Evolutionary conservation across 2,888 invertebrate genomes (phyloP).

Genomic region (Diadegma fenestrale): DNA sequence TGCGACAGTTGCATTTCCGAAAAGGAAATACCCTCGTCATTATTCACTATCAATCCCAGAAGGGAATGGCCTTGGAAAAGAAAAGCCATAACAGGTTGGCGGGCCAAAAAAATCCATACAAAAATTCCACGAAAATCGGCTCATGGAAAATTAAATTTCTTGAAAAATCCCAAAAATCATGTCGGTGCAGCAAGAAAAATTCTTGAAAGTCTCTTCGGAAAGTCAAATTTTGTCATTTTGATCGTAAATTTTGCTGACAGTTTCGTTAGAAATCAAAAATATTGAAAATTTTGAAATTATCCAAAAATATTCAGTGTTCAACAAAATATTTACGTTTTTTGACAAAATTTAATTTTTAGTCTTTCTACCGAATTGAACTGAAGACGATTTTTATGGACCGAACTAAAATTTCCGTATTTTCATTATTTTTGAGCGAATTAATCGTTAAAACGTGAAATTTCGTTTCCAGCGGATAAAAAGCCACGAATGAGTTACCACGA

Average conservation of each 20-base stretch:
- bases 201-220: too few species aligned
- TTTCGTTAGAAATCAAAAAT: too few species aligned
- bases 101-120: background rate
- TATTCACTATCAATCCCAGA: constrained; percentile 82
- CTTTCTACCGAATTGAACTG: too few species aligned
- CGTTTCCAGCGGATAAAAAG: constrained; percentile 74
- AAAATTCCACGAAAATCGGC: too few species aligned
- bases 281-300: too few species aligned
- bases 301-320: too few species aligned
- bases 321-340: too few species aligned
- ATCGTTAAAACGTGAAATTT: constrained; percentile 3
- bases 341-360: too few species aligned
- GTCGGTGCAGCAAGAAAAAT: background rate
- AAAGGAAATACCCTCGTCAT: constrained; percentile 77
- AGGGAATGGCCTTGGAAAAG: constrained; percentile 86
- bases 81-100: constrained; percentile 65
- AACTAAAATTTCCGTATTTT: background rate
- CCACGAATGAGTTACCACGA: constrained; percentile 85
- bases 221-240: too few species aligned
- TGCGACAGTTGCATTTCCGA: constrained; percentile 69
- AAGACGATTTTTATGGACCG: too few species aligned
- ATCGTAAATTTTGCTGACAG: too few species aligned
- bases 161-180: background rate
- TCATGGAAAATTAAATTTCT: too few species aligned
- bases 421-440: background rate